A percentile compares a stretch with the other conserved stretches of the same genome.
Conservation (phyloP, 2,888 invertebrate genomes). For the Nezara viridula region DNA sequence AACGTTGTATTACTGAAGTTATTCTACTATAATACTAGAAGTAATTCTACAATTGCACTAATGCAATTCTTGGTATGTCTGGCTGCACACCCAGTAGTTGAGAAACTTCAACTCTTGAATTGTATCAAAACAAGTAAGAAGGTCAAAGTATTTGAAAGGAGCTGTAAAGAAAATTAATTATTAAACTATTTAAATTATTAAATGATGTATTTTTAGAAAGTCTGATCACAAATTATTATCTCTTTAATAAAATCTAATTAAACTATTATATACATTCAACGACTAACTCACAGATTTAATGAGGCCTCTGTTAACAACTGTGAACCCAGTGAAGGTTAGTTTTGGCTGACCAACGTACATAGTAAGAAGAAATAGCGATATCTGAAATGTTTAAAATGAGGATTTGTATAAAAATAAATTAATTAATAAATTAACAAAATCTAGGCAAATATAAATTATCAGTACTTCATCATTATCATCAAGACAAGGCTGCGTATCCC, state of each 20-base stretch:
- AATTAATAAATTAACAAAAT: neutral
- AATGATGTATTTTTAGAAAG: neutral
- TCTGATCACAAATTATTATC: neutral
- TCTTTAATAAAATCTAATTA: too few species aligned
- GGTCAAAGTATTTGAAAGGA: neutral
- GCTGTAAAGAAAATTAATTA: neutral
- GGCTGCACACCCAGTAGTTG: neutral
- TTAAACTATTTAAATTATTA: neutral
- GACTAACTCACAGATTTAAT: neutral
- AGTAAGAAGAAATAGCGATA: neutral
- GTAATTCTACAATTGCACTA: neutral
- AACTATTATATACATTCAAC: neutral
- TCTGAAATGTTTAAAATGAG: neutral
- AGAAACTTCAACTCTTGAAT: neutral
- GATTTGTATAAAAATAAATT: neutral
- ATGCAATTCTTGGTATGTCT: neutral
- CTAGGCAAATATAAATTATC: neutral
- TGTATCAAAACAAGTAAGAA: constrained; percentile 14
- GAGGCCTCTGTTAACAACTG: neutral
- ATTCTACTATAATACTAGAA: neutral
- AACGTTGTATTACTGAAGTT: neutral
- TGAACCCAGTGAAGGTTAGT: neutral
- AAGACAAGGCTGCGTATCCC: neutral
- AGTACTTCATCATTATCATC: neutral
- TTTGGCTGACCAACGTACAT: neutral